A percentile compares a stretch with the other conserved stretches of the same genome.
phyloP scores from a whole-genome alignment of 1,140 invertebrate genomes.

The Aphidius ervi region DNA sequence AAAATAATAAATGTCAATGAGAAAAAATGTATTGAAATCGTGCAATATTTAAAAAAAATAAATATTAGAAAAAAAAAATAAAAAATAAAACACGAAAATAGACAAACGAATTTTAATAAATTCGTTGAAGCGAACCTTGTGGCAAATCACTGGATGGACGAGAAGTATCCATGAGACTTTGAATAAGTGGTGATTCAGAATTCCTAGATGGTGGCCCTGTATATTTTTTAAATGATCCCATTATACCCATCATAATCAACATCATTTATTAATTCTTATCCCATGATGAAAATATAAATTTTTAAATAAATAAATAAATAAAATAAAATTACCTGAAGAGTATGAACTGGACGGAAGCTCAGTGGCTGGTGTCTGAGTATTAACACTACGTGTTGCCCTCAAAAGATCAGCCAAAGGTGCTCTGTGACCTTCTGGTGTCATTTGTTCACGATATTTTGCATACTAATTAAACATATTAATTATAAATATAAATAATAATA shows the following conservation, averaged over 20 bases:
- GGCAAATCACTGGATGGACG: constrained; percentile 57
- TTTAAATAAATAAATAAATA: constrained; percentile 17
- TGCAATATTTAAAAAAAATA: constrained; percentile 21
- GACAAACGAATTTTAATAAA: constrained; percentile 19
- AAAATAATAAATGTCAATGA: too few relatives aligned
- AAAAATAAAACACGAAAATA: constrained; percentile 23
- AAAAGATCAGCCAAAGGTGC: constrained; percentile 76
- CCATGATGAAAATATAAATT: constrained; percentile 5
- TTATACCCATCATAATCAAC: too few relatives aligned
- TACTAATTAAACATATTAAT: constrained; percentile 33
- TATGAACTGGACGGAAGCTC: constrained; percentile 55
- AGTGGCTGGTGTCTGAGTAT: constrained; percentile 75
- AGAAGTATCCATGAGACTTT: constrained; percentile 56
- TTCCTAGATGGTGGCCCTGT: constrained; percentile 58
- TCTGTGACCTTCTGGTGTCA: constrained; percentile 79
- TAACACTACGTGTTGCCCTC: constrained; percentile 67
- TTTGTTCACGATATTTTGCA: constrained; percentile 51
- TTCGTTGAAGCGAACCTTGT: constrained; percentile 46
- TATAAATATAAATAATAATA: background rate
- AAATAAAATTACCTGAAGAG: constrained; percentile 53
- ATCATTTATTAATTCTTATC: too few relatives aligned
- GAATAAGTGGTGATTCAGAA: constrained; percentile 58
- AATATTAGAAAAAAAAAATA: constrained; percentile 19
- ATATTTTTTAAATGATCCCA: constrained; percentile 25
- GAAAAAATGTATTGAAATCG: too few relatives aligned